phyloP scores from a whole-genome alignment of 2,113 vertebrate species.

The Pardalotus punctatus region DNA sequence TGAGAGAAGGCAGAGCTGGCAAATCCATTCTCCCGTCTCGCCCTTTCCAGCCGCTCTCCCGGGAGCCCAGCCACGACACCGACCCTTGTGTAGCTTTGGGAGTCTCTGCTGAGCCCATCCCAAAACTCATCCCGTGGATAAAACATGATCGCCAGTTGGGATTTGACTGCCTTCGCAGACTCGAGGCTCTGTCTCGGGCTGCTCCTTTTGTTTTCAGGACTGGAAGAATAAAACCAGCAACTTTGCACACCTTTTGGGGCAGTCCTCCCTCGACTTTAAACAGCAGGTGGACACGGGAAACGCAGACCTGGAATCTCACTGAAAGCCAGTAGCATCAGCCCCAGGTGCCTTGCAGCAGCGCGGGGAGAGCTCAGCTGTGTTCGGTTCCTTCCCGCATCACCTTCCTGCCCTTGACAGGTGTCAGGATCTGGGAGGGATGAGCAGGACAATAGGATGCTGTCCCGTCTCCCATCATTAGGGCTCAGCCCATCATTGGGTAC shows the following conservation, averaged over 20 bases:
- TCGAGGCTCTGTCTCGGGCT: neutral
- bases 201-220: neutral
- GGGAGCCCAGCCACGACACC: neutral
- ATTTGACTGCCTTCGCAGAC: neutral
- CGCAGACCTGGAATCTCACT: neutral
- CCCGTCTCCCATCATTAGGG: neutral
- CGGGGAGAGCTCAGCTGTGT: neutral
- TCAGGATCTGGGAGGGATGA: neutral
- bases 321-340: neutral
- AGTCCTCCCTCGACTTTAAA: neutral
- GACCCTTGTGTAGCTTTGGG: neutral
- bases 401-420: neutral
- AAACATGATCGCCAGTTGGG: neutral
- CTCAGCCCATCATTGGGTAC: neutral
- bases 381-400: neutral
- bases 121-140: neutral
- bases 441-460: neutral
- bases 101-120: neutral
- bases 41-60: neutral
- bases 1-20: neutral
- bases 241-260: rapidly evolving
- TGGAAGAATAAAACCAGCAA: neutral
- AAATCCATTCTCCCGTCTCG: neutral
- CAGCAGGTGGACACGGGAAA: neutral
- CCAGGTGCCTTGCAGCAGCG: neutral